These are phyloP conservation scores for Rhynchophorus ferrugineus DNA, from an alignment of 1,140 invertebrate species.

Conservation along the genomic window DNA sequence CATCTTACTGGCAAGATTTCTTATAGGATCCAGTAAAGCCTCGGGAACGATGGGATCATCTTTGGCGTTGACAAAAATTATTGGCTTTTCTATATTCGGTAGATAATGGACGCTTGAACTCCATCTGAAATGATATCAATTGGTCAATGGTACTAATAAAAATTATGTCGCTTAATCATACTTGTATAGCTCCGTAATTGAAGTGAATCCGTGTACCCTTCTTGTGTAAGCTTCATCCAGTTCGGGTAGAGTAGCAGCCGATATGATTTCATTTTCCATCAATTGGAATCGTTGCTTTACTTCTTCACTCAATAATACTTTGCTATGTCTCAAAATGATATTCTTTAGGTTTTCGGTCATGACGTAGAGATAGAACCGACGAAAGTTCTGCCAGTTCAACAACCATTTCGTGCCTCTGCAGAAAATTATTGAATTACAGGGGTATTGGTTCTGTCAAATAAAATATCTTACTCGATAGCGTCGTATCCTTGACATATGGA, in stretches of 20 bases:
- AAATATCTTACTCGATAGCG: constrained; percentile 66
- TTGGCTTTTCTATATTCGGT: constrained; percentile 67
- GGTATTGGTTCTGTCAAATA: not conserved
- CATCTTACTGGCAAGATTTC: constrained; percentile 65
- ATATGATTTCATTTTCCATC: constrained; percentile 72
- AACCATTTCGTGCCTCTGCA: constrained; percentile 68
- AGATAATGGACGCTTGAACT: constrained; percentile 73
- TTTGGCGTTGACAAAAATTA: constrained; percentile 80
- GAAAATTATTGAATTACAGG: constrained; percentile 4
- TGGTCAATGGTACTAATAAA: not conserved
- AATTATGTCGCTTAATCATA: not conserved
- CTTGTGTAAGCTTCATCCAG: constrained; percentile 84
- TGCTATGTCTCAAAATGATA: constrained; percentile 72
- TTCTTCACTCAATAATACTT: constrained; percentile 66
- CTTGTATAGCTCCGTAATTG: constrained; percentile 70
- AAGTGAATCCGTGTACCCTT: constrained; percentile 66
- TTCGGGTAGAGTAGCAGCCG: constrained; percentile 76
- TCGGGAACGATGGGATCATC: constrained; percentile 86
- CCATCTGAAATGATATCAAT: constrained; percentile 41
- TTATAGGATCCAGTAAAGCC: constrained; percentile 60
- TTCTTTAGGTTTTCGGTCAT: constrained; percentile 88
- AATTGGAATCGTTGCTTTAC: constrained; percentile 59
- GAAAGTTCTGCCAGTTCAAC: constrained; percentile 79
- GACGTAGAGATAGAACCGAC: constrained; percentile 81
- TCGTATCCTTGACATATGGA: constrained; percentile 90